Base-by-base conservation (phyloP, 2,888 invertebrate genomes). In the Yponomeuta evonymella region DNA sequence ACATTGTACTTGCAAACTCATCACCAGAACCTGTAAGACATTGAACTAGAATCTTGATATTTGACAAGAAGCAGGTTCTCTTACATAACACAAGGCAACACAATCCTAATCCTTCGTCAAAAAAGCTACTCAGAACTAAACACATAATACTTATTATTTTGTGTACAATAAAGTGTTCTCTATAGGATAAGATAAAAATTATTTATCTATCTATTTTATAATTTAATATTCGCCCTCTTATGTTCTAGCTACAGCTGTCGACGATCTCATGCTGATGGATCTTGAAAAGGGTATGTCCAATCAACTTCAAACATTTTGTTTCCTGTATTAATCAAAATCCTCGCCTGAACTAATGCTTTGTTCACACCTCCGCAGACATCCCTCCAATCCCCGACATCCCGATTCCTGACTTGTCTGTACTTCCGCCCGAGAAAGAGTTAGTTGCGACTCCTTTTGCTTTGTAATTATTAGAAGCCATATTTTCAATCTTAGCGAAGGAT, bases 361-460 rank as follows among this genome's bases (percentile, higher is more conserved):
- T 72, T n/a, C 58, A 11, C 12, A 73, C 80, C 78, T 78, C 77
- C 75, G 73, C 89, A 91, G 90, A 89, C 75, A 83, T 88, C 78
- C 86, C 87, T 72, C 87, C 84, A 78, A 85, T 88, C 74, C 82
- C 89, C 74, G 90, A 87, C 76, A 81, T 87, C 80, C 86, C 79
- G 82, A 81, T 77, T 77, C 88, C 86, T 71, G 88, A 84, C 73
- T 71, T 83, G 74, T 80, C 85, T 73, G 83, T 75, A 79, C 86
- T 85, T 73, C 78, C 75, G 74, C 75, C 78, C 68, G 81, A 62
- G 48, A 66, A 83, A 73, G 82, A 80, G 90, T 89, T 85, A 85
- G 90, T 89, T 72, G 69, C 43, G 15, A 58, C 3, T 58, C 15
- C 51, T 58, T 5, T 65, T 43, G 43, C 30, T 29, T 65, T 65